Base-by-base conservation (phyloP, 2,888 invertebrate species). In the Seladonia tumulorum region DNA sequence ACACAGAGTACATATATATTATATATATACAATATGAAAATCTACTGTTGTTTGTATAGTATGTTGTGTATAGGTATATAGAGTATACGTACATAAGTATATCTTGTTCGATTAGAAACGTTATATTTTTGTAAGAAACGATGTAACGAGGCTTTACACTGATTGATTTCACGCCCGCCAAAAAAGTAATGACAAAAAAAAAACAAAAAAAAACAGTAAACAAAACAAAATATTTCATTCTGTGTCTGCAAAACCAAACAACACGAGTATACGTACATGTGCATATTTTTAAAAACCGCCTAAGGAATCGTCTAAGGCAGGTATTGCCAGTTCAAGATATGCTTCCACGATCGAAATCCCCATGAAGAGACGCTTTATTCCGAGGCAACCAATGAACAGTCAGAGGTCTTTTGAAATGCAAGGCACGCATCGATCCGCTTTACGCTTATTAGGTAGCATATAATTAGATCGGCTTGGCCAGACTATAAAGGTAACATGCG, bases 321-420 rank as follows among this genome's bases (percentile, higher is more conserved):
- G 88, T 88, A 91, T 85, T 85, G 85, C 86, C 87, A 85, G 85
- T 76, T 90, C 92, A 83, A 91, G 94, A 88, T 89, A 90, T 88
- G 90, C 90, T 76, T 92, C 93, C 83, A 88, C 88, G 86, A 86
- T 92, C 88, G 93, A 93, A 89, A 87, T 90, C 71, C 83, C 91
- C 83, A 84, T 87, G 60, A 89, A 88, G 76, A 88, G 90, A 81
- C 89, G 90, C 76, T 90, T 90, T 87, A 75, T 86, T 53, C 81
- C 90, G 39, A 91, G 91, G 79, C 91, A 91, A 78, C 91, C 91
- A 70, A 90, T 93, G 82, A 92, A 86, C 81, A 90, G 89, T 83
- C 93, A 93, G 82, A 91, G 90, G 81, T 94, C 93, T 66, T 90
- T 93, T 89, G 94, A 93, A 78, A 89, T 92, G 79, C 92, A 91